Conservation (phyloP, 30 jellyfish, hydroid and myxozoan species). For the Aurelia aurita region DNA sequence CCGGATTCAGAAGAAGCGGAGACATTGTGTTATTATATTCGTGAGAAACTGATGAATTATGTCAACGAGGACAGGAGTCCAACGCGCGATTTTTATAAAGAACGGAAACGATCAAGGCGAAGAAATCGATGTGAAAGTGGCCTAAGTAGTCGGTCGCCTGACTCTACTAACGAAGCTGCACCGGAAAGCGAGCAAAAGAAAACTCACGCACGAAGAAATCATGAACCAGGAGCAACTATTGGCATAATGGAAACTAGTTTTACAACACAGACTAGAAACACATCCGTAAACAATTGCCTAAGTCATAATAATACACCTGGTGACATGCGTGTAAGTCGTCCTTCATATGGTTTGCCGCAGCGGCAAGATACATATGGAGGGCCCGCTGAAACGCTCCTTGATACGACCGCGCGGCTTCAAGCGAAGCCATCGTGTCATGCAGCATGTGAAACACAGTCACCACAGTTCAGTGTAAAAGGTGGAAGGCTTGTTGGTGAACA, state of each 20-base stretch:
- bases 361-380: slow-evolving; percentile 63
- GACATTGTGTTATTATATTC: slow-evolving; percentile 64
- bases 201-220: not conserved
- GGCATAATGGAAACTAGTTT: slow-evolving; percentile 13
- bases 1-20: slow-evolving; percentile 91
- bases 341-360: slow-evolving; percentile 44
- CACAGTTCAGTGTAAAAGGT: not conserved
- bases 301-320: not conserved
- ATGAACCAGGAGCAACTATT: not conserved
- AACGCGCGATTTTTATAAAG: slow-evolving; percentile 20
- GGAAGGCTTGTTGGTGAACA: not conserved
- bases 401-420: slow-evolving; percentile 18
- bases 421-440: slow-evolving; percentile 5
- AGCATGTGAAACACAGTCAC: slow-evolving; percentile 39
- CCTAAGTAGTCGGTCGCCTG: slow-evolving; percentile 27
- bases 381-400: slow-evolving; percentile 2
- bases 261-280: not conserved
- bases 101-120: slow-evolving; percentile 31
- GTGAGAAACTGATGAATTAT: slow-evolving; percentile 55
- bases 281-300: not conserved
- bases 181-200: not conserved
- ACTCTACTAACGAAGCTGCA: not conserved
- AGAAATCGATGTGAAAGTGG: slow-evolving; percentile 36
- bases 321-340: slow-evolving; percentile 12
- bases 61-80: slow-evolving; percentile 37